Evolutionary conservation across 2,113 vertebrate species (phyloP), one percentile per base, ranked within the genome.

Genomic region (Hiodon alosoides): DNA sequence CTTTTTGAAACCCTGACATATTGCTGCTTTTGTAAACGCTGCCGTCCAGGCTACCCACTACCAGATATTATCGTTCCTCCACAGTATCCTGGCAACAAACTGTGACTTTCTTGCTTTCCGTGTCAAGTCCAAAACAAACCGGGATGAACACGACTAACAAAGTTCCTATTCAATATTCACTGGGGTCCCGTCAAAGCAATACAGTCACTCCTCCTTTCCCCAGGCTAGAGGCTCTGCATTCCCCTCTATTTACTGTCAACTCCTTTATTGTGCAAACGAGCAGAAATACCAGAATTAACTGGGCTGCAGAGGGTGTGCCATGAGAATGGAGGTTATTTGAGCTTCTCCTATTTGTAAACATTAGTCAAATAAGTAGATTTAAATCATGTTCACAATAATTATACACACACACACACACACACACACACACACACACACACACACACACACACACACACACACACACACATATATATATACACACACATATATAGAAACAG

Each of bases 1-100:
- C 85, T 78, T 81, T 80, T 9, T 5, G 72, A 79, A 81, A 77
- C 82, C 83, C 82, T 86, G 83, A 90, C 82, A 89, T 81, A 81
- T 86, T 78, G 60, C 67, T 67, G 75, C 60, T 67, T 76, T 72
- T 77, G 73, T 77, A 71, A 76, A 77, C 72, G 75, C 47, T 59
- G 55, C 77, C 17, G 17, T 74, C 77, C 74, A 31, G 54, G 76
- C 72, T 77, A 76, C 75, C 47, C 64, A 52, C 70, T 71, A 72
- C 76, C 79, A 77, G 76, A 77, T 78, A 76, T 66, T 53, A 65
- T 57, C 58, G 60, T 14, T 58, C 53, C 50, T 52, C 68, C 51
- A 64, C 67, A 55, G 81, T 75, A 79, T 85, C 77, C 82, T 88
- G 84, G 80, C 81, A 82, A 78, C 80, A 81, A 74, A 81, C 76